These are phyloP conservation scores for Simalia tracyae DNA, from an alignment of 2,797 vertebrate species.

Conservation along the genomic window DNA sequence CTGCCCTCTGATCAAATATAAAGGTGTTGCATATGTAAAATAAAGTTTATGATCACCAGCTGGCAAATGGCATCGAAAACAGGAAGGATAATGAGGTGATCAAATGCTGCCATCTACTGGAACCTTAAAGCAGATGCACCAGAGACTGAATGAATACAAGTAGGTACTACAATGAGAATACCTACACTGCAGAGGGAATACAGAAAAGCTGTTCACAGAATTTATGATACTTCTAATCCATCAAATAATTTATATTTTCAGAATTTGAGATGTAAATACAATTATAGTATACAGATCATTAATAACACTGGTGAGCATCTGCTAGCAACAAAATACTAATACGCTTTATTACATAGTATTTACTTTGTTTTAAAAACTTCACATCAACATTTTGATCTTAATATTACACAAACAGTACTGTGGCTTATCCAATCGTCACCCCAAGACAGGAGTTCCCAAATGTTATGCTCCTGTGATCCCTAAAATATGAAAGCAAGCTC, in stretches of 20 bases:
- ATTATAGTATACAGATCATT: neutral
- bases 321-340: neutral
- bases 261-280: neutral
- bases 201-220: neutral
- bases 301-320: neutral
- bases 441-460: neutral
- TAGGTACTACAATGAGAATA: neutral
- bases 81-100: slow-evolving; percentile 35
- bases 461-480: neutral
- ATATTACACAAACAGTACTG: neutral
- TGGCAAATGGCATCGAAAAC: neutral
- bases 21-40: slow-evolving; percentile 29
- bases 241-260: neutral
- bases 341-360: neutral
- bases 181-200: neutral
- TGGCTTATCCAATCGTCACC: neutral
- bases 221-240: neutral
- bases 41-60: neutral
- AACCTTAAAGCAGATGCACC: slow-evolving; percentile 6
- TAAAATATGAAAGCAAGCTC: neutral
- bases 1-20: slow-evolving; percentile 16
- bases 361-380: neutral
- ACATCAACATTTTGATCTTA: neutral
- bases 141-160: neutral
- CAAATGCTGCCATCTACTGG: slow-evolving; percentile 74